phyloP scores from a whole-genome alignment of 2,113 vertebrate genomes.

The Glaucidium brasilianum region DNA sequence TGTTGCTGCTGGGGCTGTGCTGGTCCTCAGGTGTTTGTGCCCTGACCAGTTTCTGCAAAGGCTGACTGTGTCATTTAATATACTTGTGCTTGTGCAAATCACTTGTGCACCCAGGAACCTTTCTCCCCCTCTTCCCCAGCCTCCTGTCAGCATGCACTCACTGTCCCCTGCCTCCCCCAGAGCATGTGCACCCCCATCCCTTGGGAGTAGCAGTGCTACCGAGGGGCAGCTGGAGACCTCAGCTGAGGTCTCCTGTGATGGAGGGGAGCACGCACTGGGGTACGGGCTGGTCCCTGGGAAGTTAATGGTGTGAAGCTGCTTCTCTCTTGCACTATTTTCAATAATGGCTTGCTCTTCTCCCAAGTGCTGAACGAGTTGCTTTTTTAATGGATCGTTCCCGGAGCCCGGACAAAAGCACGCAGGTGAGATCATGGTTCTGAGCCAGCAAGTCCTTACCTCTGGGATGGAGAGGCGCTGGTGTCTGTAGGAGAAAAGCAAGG shows the following conservation, averaged over 20 bases:
- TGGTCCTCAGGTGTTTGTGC: rapidly evolving
- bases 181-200: rapidly evolving
- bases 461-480: not conserved
- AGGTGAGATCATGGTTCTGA: constrained; percentile 42
- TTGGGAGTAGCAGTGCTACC: not conserved
- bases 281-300: not conserved
- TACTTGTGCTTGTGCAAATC: not conserved
- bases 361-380: constrained; percentile 61
- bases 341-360: not conserved
- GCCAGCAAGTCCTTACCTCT: not conserved
- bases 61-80: not conserved
- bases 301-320: not conserved
- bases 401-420: constrained; percentile 32
- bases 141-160: not conserved
- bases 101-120: not conserved
- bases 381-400: constrained; percentile 66
- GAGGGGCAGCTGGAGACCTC: not conserved
- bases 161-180: not conserved
- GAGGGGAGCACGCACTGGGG: not conserved
- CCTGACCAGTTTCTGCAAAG: not conserved
- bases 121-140: rapidly evolving
- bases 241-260: not conserved
- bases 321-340: not conserved
- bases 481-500: not conserved
- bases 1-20: not conserved